Percentiles rank a stretch among this genome's conserved stretches.
Conservation (phyloP, 1,140 invertebrate species). For the Palaemon carinicauda region DNA sequence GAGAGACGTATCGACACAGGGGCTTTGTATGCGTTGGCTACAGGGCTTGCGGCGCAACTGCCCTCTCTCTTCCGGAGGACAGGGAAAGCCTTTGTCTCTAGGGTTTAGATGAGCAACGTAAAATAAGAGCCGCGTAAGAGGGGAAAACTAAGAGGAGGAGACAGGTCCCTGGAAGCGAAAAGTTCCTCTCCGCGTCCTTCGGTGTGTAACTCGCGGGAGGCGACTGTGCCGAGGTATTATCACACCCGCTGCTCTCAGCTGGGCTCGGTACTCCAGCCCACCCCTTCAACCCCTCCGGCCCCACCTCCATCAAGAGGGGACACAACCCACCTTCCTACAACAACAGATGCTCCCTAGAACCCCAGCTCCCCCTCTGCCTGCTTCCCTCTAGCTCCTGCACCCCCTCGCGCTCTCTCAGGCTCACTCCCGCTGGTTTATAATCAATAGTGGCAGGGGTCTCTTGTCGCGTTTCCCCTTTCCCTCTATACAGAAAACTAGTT, state of each 20-base stretch:
- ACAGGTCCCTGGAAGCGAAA: too few species aligned
- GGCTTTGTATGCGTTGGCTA: too few species aligned
- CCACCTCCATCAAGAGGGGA: slow-evolving; percentile 57
- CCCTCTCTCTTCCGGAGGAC: too few species aligned
- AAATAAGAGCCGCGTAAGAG: too few species aligned
- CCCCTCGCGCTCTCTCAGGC: slow-evolving; percentile 4
- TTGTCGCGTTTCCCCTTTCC: not conserved
- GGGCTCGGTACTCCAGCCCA: not conserved
- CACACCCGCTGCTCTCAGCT: not conserved
- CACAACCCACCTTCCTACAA: not conserved
- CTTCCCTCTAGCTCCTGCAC: slow-evolving; percentile 4
- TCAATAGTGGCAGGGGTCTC: slow-evolving; percentile 43
- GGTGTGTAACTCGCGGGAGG: slow-evolving; percentile 58
- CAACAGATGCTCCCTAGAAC: not conserved
- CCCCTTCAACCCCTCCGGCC: not conserved
- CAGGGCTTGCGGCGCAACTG: too few species aligned
- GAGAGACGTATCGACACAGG: too few species aligned
- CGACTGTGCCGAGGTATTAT: slow-evolving; percentile 42
- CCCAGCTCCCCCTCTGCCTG: not conserved
- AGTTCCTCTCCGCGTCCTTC: slow-evolving; percentile 61
- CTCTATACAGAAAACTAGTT: not conserved
- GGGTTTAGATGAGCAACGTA: too few species aligned
- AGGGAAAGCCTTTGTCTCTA: too few species aligned
- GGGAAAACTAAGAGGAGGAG: too few species aligned
- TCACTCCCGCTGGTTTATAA: slow-evolving; percentile 27